Evolutionary conservation across 2,113 vertebrate species (phyloP), one percentile per base, ranked within the genome.

Genomic region (Siniperca knerii): DNA sequence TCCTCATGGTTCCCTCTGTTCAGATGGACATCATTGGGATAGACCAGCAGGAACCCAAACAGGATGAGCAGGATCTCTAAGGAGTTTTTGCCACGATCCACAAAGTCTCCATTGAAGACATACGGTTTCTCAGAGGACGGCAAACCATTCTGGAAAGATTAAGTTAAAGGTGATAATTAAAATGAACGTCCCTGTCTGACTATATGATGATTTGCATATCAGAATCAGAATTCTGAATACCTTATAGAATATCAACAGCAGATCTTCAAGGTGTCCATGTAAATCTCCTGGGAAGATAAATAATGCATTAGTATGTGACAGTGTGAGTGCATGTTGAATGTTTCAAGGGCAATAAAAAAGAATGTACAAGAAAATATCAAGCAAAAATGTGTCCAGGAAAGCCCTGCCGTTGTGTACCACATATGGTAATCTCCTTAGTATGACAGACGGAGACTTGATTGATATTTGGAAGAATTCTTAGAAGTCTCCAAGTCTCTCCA

Each of bases 1-100:
- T 99, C 97, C 86, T 99, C 98, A 0, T 99, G 97, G 93, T 99
- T 99, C 62, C 98, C 98, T 0, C 97, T 92, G 91, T 98, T 99
- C 42, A 99, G 95, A 58, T 98, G 96, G 80, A 99, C 95, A 54
- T 97, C 96, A 18, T 97, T 97, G 0, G 98, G 98, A 48, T 98
- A 99, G 82, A 98, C 94, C 83, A 99, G 84, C 92, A 97, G 95
- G 93, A 99, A 98, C 69, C 96, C 94, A 46, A 99, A 98, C 64
- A 99, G 93, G 67, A 98, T 81, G 85, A 99, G 94, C 81, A 99
- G 95, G 82, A 99, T 96, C 95, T 99, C 98, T 0, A 98, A 89
- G 5, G 98, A 99, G 87, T 97, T 93, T 74, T 97, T 97, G 65
- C 98, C 98, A 89, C 97, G 95, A 83, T 99, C 98, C 90, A 99